Conservation (phyloP, 2,797 vertebrate species). For the Alauda arvensis region DNA sequence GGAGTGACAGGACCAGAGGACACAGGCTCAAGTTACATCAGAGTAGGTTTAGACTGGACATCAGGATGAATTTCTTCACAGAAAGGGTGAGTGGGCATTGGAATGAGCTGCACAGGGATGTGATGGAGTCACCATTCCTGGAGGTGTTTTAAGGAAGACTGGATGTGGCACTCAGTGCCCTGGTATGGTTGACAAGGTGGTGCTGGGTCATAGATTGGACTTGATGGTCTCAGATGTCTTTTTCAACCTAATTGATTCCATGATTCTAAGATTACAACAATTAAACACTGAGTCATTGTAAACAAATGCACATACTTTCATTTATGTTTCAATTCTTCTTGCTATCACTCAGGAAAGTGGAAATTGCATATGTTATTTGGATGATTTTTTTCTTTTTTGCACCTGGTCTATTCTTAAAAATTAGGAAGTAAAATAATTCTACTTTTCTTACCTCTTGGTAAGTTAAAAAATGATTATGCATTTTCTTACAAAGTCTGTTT, state of each 20-base stretch:
- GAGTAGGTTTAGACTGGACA: not conserved
- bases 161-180: not conserved
- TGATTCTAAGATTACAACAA: not conserved
- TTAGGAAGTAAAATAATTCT: conserved; percentile 19
- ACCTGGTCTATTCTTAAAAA: conserved; percentile 36
- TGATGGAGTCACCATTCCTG: not conserved
- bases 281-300: conserved; percentile 47
- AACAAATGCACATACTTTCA: conserved; percentile 38
- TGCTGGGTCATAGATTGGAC: not conserved
- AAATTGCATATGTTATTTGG: conserved; percentile 21
- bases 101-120: not conserved
- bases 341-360: not conserved
- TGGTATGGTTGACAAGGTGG: not conserved
- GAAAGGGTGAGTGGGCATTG: not conserved
- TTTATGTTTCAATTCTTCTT: not conserved
- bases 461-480: not conserved
- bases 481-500: not conserved
- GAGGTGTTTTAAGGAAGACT: not conserved
- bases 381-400: conserved; percentile 20
- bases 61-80: not conserved
- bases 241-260: not conserved
- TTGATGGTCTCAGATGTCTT: not conserved
- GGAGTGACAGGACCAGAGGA: not conserved
- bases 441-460: conserved; percentile 1
- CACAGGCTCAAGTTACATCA: not conserved